Evolutionary conservation across 2,113 vertebrate species (phyloP).

Genomic region (Pseudorectes ferrugineus): DNA sequence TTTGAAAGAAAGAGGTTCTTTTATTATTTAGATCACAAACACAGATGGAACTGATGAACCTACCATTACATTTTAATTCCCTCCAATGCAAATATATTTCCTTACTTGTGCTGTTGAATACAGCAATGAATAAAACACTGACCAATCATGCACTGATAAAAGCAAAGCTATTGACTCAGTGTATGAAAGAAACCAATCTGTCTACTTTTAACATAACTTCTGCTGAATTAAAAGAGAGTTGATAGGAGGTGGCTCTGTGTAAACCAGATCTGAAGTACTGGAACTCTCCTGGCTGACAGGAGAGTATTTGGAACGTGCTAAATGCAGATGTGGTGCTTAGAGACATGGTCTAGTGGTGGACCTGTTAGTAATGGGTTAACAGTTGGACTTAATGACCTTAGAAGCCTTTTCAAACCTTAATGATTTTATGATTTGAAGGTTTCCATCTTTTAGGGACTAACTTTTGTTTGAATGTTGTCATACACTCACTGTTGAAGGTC

Average conservation of each 20-base stretch:
- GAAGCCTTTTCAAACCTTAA: not conserved
- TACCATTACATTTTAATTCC: slow-evolving; percentile 67
- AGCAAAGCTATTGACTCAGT: not conserved
- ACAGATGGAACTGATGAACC: slow-evolving; percentile 61
- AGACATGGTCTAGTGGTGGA: not conserved
- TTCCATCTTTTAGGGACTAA: not conserved
- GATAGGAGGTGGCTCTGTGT: not conserved
- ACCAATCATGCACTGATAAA: slow-evolving; percentile 8
- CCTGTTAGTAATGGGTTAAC: not conserved
- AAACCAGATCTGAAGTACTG: not conserved
- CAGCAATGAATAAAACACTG: slow-evolving; percentile 16
- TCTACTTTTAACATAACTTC: not conserved
- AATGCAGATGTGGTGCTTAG: not conserved
- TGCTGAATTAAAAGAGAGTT: not conserved
- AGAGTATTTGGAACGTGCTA: not conserved
- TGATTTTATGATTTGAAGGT: not conserved
- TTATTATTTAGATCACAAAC: slow-evolving; percentile 70
- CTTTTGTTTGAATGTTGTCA: not conserved
- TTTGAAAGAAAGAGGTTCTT: slow-evolving; percentile 63
- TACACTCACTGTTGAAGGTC: not conserved
- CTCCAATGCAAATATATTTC: slow-evolving; percentile 57
- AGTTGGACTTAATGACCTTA: not conserved
- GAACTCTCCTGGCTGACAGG: not conserved
- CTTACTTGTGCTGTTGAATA: slow-evolving; percentile 9
- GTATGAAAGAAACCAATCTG: not conserved